Base-by-base conservation (phyloP, 2,113 vertebrate genomes). In the Probosciger aterrimus region DNA sequence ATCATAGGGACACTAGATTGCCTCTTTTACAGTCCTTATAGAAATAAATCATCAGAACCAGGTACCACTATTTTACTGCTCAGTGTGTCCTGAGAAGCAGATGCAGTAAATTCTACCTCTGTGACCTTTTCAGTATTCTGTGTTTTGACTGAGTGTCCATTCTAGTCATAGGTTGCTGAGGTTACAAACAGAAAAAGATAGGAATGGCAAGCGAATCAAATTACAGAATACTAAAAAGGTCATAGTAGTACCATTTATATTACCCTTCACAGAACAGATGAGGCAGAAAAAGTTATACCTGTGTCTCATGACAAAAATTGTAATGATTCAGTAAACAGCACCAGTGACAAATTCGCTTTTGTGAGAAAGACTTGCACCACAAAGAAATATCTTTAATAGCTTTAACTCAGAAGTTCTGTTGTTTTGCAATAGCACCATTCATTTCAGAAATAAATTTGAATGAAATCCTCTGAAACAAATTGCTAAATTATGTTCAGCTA, bases 111-210 rank as follows among this genome's bases (percentile, higher is more conserved):
- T 95, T 92, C 44, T 76, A 82, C 43, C 87, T 63, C 71, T 87
- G 59, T 98, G 98, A 98, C 98, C 97, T 98, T 98, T 98, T 98
- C 93, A 96, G 30, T 96, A 97, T 96, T 97, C 95, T 93, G 50
- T 80, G 75, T 96, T 97, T 97, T 98, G 97, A 98, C 93, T 96
- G 93, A 95, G 85, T 97, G 98, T 97, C 97, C 96, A 95, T 96
- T 96, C 91, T 82, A 96, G 91, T 97, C 94, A 86, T 67, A 97
- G 83, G 73, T 96, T 97, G 74, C 96, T 79, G 76, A 86, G 82
- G 93, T 89, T 91, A 97, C 96, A 97, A 98, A 96, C 92, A 97
- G 88, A 87, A 33, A 76, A 94, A 74, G 86, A 71, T 93, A 76
- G 75, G 83, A 85, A 96, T 92, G 88, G 96, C 91, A 97, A 97